Conservation (phyloP, 2,888 invertebrate genomes). For the Ophion ventricosus region DNA sequence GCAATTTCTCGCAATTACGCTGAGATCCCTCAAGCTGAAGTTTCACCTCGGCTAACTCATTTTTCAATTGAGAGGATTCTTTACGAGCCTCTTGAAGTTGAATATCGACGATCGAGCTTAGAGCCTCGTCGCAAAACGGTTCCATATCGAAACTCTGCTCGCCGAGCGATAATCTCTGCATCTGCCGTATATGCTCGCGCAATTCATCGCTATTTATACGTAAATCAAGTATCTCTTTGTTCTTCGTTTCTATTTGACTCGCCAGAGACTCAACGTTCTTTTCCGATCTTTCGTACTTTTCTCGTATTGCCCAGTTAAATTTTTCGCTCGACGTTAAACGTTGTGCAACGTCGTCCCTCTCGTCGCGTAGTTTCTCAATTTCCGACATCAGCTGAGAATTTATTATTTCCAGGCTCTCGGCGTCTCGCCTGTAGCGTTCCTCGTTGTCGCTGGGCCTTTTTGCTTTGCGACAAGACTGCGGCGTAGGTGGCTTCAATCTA, state of each 20-base stretch:
- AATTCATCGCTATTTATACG: conserved; percentile 77
- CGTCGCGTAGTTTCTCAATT: conserved; percentile 84
- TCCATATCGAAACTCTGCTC: conserved; percentile 80
- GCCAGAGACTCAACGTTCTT: conserved; percentile 72
- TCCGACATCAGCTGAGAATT: conserved; percentile 84
- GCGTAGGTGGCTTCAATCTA: conserved; percentile 75
- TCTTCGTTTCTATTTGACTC: conserved; percentile 74
- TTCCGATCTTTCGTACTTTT: conserved; percentile 73
- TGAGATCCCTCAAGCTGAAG: conserved; percentile 46
- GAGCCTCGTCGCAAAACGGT: conserved; percentile 72
- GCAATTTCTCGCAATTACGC: conserved; percentile 47
- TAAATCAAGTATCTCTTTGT: conserved; percentile 76
- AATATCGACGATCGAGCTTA: conserved; percentile 80
- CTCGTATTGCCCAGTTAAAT: conserved; percentile 67
- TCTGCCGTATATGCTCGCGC: conserved; percentile 73
- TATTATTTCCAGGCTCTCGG: conserved; percentile 85
- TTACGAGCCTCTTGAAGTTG: conserved; percentile 82
- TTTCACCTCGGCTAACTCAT: conserved; percentile 60
- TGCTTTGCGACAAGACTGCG: conserved; percentile 79
- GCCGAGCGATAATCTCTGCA: conserved; percentile 64
- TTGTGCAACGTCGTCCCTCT: conserved; percentile 84
- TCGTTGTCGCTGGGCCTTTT: conserved; percentile 74
- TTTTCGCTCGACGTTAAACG: conserved; percentile 75
- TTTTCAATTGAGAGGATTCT: conserved; percentile 71
- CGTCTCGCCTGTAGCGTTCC: conserved; percentile 82